Evolutionary conservation across 1,140 invertebrate genomes (phyloP), one percentile per base, ranked within the genome.

Genomic region (Drosophila pseudoobscura): DNA sequence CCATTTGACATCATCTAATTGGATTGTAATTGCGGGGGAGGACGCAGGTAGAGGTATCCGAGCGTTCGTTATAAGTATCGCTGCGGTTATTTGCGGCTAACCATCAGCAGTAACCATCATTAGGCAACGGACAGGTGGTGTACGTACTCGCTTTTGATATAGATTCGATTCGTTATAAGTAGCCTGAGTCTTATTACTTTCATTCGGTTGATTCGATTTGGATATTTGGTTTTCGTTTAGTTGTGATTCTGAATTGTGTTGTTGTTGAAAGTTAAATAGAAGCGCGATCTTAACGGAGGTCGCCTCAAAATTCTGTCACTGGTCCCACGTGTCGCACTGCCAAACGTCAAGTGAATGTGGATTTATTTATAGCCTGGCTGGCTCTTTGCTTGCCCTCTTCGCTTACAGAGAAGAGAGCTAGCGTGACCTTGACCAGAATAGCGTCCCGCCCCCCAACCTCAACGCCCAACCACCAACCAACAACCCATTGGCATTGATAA

Each of bases 1-100:
- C 15, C 47, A 75, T 50, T 43, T 56, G 51, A 68, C 71, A 75
- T 66, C 60, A 45, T 31, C 47, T 75, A 87, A 85, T 80, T 77
- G 82, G 60, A 75, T 87, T 66, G 53, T 29, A 46, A 22, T 44
- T 24, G 43, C 60, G 24, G 54, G 45, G n/a, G 15, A 26, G 47
- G 31, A 8, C 0, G 29, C 0, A 31, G 17, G 51, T 26, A 39
- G 47, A 49, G 22, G 56, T 56, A 69, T 53, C 49, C 41, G 62
- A 61, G 57, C 50, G 3, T 41, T n/a, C 17, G 9, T 49, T 49
- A 43, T 49, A 53, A 72, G 50, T 69, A 49, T 26, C 17, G 1
- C 47, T 43, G 49, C 35, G 20, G 20, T 20, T 20, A 20, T 20
- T 46, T 46, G 20, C 3, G 13, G 65, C 5, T 7, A 43, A 43